Conservation (phyloP, 2,888 invertebrate genomes). For the Lasioglossum vierecki region DNA sequence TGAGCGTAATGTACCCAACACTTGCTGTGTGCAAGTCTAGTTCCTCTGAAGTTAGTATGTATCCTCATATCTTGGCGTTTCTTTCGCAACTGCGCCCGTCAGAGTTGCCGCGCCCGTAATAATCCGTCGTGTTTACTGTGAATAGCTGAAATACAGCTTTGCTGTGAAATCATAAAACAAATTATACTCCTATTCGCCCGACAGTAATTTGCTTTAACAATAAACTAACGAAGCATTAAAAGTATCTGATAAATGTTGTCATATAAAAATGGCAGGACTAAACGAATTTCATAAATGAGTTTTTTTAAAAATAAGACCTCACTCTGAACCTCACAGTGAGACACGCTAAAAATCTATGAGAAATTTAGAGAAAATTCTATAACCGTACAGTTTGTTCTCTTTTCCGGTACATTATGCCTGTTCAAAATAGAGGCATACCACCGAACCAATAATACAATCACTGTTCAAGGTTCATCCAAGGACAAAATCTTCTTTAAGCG, state of each 20-base stretch:
- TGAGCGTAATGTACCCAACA: not conserved
- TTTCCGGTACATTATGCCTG: too few relatives aligned
- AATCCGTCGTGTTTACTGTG: not conserved
- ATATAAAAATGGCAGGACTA: too few relatives aligned
- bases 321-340: too few relatives aligned
- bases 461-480: too few relatives aligned
- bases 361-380: not conserved
- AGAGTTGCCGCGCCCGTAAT: not conserved
- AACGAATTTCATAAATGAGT: too few relatives aligned
- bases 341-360: not conserved
- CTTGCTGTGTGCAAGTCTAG: not conserved
- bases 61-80: not conserved
- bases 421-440: too few relatives aligned
- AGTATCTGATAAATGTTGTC: not conserved
- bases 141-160: not conserved
- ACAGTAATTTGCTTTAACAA: not conserved
- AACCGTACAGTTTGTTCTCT: too few relatives aligned
- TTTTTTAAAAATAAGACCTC: not conserved
- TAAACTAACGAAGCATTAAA: not conserved
- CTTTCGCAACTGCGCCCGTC: not conserved
- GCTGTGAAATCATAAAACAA: not conserved
- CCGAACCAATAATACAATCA: too few relatives aligned
- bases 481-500: too few relatives aligned
- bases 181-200: not conserved
- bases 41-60: not conserved